Percentiles rank a stretch among this genome's conserved stretches.
phyloP scores from a whole-genome alignment of 2,113 vertebrate genomes.

The Pagrus major region DNA sequence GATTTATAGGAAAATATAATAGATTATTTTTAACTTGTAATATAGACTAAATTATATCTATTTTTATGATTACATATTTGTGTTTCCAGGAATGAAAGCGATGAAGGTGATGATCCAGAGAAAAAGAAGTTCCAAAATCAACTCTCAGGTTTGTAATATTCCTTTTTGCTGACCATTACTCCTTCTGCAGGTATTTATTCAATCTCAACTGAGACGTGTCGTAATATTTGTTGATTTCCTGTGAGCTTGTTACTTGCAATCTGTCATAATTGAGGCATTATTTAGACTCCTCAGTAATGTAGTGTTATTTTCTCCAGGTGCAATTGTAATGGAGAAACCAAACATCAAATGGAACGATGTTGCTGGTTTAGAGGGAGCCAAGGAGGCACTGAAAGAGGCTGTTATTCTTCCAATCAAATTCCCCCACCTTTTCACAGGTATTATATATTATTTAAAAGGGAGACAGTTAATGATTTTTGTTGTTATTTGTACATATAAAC shows the following conservation, averaged over 20 bases:
- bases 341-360: constrained; percentile 97
- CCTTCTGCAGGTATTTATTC: not conserved
- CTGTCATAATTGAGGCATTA: not conserved
- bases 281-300: not conserved
- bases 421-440: constrained; percentile 98
- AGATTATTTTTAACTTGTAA: not conserved
- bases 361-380: constrained; percentile 96
- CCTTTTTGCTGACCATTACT: not conserved
- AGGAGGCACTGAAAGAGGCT: constrained; percentile 98
- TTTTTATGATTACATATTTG: constrained; percentile 19
- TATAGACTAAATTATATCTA: not conserved
- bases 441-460: not conserved
- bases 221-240: not conserved
- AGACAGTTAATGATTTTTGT: not conserved
- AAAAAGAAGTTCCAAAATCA: constrained; percentile 99
- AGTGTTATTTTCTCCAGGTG: constrained; percentile 82
- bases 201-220: not conserved
- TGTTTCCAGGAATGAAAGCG: constrained; percentile 93
- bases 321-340: constrained; percentile 97
- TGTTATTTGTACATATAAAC: not conserved
- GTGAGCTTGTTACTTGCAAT: not conserved
- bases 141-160: constrained; percentile 89
- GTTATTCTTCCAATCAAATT: constrained; percentile 99
- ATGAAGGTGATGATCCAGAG: constrained; percentile 95
- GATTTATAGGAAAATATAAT: not conserved